A percentile compares a stretch with the other conserved stretches of the same genome.
Evolutionary conservation across 2,113 vertebrate species (phyloP).

Genomic region (Mohoua ochrocephala): DNA sequence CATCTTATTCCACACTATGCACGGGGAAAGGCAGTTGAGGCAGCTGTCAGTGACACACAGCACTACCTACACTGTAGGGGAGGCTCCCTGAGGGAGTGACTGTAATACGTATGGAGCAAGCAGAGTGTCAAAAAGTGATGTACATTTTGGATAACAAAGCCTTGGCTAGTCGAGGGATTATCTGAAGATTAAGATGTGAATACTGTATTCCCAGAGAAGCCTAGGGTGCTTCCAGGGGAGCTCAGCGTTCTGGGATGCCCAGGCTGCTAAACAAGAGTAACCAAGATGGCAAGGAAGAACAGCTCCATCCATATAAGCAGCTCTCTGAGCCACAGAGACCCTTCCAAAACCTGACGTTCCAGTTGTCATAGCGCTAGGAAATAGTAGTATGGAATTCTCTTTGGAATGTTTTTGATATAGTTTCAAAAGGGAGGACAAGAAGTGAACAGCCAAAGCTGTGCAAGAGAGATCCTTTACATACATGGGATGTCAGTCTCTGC

Average conservation of each 20-base stretch:
- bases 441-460: background rate
- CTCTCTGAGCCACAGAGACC: background rate
- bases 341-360: background rate
- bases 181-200: background rate
- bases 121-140: background rate
- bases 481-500: background rate
- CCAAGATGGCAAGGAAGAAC: background rate
- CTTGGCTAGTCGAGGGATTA: background rate
- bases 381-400: background rate
- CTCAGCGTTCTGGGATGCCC: background rate
- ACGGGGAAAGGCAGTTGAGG: background rate
- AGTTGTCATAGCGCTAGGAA: background rate
- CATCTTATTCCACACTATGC: background rate
- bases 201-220: background rate
- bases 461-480: background rate
- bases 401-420: background rate
- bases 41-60: background rate
- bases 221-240: background rate
- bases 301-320: accelerated
- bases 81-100: background rate
- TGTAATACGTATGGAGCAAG: accelerated
- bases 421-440: background rate
- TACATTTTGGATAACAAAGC: background rate
- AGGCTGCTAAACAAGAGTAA: background rate
- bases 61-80: background rate